These are phyloP conservation scores for Adelosebastes latens DNA, from an alignment of 2,797 vertebrate genomes.

Conservation along the genomic window DNA sequence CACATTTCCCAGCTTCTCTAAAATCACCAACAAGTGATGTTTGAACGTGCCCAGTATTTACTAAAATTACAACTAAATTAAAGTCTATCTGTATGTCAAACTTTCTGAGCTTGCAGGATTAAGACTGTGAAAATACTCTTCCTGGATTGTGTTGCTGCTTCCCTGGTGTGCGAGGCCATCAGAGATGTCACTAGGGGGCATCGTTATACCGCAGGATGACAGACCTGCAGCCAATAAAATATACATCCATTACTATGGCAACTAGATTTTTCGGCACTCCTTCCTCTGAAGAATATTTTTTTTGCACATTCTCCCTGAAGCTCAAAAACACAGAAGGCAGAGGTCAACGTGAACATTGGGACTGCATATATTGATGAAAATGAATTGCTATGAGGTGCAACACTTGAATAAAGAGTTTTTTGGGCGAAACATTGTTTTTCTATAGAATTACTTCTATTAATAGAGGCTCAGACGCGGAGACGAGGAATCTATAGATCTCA, in stretches of 20 bases:
- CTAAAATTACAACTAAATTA: neutral
- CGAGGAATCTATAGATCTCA: constrained; percentile 18
- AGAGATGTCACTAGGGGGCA: constrained; percentile 80
- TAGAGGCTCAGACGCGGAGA: neutral
- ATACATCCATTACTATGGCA: constrained; percentile 69
- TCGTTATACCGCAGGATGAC: constrained; percentile 72
- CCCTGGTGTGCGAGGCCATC: constrained; percentile 36
- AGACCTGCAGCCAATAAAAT: constrained; percentile 35
- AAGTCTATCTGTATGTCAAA: neutral
- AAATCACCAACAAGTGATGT: neutral
- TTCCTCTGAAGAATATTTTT: neutral
- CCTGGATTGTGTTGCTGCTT: neutral
- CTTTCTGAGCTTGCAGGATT: neutral
- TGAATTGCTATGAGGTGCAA: neutral
- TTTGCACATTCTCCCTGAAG: constrained; percentile 6
- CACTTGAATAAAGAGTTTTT: constrained; percentile 18
- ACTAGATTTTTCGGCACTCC: constrained; percentile 40
- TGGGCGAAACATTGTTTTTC: neutral
- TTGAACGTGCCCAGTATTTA: neutral
- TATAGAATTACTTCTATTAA: neutral
- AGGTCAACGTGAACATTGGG: constrained; percentile 16
- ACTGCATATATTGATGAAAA: neutral
- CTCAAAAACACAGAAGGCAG: neutral
- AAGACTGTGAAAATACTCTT: constrained; percentile 7
- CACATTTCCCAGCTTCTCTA: neutral